phyloP scores from a whole-genome alignment of 1,140 invertebrate genomes.

The Micrasema longulum region DNA sequence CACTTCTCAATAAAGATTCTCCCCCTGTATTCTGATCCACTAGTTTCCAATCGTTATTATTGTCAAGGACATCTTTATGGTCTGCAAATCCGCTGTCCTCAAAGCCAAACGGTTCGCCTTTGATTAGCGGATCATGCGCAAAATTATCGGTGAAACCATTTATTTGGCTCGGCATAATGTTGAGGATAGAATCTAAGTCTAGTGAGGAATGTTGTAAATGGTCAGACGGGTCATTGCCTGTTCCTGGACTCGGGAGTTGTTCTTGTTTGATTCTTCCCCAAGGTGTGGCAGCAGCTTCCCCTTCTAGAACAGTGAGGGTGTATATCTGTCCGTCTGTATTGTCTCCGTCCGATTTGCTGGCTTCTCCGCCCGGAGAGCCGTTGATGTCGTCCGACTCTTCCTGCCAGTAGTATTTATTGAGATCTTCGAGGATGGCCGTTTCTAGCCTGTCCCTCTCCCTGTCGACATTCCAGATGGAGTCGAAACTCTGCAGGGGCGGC shows the following conservation, averaged over 20 bases:
- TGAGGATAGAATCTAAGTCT: constrained; percentile 75
- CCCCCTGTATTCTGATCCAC: constrained; percentile 75
- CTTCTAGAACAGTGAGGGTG: constrained; percentile 76
- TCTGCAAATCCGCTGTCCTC: constrained; percentile 75
- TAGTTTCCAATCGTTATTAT: constrained; percentile 85
- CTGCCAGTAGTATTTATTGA: constrained; percentile 85
- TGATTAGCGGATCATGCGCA: constrained; percentile 63
- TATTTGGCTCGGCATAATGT: constrained; percentile 67
- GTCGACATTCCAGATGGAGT: constrained; percentile 79
- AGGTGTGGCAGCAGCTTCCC: constrained; percentile 67
- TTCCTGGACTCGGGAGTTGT: constrained; percentile 70
- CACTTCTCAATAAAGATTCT: constrained; percentile 83
- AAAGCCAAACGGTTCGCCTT: constrained; percentile 72
- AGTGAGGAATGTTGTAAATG: constrained; percentile 67
- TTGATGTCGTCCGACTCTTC: constrained; percentile 69
- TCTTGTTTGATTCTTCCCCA: constrained; percentile 68
- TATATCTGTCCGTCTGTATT: constrained; percentile 73
- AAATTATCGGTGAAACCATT: constrained; percentile 70
- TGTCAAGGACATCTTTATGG: constrained; percentile 72
- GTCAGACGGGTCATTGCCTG: constrained; percentile 61
- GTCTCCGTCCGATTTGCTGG: constrained; percentile 67
- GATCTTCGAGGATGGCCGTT: constrained; percentile 80
- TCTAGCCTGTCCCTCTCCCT: constrained; percentile 77
- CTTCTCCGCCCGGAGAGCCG: constrained; percentile 64
- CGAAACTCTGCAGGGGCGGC: constrained; percentile 67